These are phyloP conservation scores for Arvicanthis niloticus DNA, from an alignment of 2,113 vertebrate genomes.

Conservation along the genomic window DNA sequence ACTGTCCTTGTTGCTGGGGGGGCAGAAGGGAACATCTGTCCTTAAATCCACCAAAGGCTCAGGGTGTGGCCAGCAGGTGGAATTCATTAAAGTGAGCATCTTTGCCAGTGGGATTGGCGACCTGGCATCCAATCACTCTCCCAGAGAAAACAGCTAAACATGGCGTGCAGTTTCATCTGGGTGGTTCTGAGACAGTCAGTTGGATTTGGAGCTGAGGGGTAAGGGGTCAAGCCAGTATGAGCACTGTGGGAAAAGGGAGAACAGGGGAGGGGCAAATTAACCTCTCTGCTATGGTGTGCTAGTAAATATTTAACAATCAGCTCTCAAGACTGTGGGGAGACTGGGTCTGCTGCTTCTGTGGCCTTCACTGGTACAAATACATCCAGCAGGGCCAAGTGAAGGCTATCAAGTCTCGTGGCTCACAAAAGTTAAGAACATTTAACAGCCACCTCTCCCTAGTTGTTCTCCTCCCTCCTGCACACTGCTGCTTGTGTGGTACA, in stretches of 20 bases:
- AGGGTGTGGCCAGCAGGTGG: constrained; percentile 68
- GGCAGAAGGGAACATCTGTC: neutral
- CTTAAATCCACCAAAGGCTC: neutral
- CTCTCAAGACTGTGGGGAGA: neutral
- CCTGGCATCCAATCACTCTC: constrained; percentile 67
- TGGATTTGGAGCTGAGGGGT: neutral
- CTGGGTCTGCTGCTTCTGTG: neutral
- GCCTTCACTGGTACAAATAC: constrained; percentile 5
- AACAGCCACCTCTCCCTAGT: neutral
- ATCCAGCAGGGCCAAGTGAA: neutral
- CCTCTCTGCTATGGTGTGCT: neutral
- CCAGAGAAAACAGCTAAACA: constrained; percentile 50
- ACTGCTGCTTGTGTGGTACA: neutral
- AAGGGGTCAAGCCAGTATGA: constrained; percentile 36
- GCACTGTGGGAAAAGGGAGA: constrained; percentile 18
- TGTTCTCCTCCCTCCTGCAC: no score
- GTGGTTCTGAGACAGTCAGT: constrained; percentile 46
- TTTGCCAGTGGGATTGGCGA: constrained; percentile 52
- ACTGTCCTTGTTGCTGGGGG: constrained; percentile 33
- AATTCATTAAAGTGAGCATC: constrained; percentile 58
- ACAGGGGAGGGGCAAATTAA: neutral
- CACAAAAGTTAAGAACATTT: neutral
- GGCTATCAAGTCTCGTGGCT: neutral
- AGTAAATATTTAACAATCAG: neutral
- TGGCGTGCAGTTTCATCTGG: constrained; percentile 65